Percentiles rank a stretch among this genome's conserved stretches.
phyloP scores from a whole-genome alignment of 2,888 invertebrate genomes.

The Leptura quadrifasciata region DNA sequence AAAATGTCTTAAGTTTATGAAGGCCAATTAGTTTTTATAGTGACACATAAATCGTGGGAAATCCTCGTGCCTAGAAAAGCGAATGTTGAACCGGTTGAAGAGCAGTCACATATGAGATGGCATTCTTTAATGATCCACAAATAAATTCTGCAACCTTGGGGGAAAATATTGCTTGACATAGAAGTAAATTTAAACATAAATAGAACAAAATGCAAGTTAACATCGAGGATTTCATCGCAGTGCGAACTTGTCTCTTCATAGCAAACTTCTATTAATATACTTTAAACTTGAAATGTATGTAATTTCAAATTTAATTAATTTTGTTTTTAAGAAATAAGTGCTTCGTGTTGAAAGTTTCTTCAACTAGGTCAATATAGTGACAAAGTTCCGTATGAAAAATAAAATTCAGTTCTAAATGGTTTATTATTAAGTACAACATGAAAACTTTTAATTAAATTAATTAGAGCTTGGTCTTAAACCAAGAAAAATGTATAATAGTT shows the following conservation, averaged over 20 bases:
- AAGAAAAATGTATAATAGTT: neutral
- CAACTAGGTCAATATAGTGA: conserved; percentile 27
- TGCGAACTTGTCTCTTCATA: conserved; percentile 17
- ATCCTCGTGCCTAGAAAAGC: neutral
- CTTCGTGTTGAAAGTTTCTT: conserved; percentile 10
- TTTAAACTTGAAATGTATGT: conserved; percentile 18
- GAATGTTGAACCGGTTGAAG: conserved; percentile 1
- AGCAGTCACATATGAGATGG: conserved; percentile 6
- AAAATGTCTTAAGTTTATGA: neutral
- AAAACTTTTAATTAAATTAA: conserved; percentile 28
- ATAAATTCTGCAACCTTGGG: conserved; percentile 23
- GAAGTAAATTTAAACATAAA: conserved; percentile 23
- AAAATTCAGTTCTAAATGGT: neutral
- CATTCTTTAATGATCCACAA: conserved; percentile 22
- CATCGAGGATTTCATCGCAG: conserved; percentile 18
- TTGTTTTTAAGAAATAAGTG: conserved; percentile 27
- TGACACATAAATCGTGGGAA: neutral
- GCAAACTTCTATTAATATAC: conserved; percentile 25
- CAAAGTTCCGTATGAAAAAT: conserved; percentile 9
- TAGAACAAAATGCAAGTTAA: conserved; percentile 21
- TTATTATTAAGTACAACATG: neutral
- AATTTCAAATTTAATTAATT: conserved; percentile 29
- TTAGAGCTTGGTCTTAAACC: neutral
- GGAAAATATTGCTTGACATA: conserved; percentile 25
- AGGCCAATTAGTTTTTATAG: neutral